Evolutionary conservation across 1,140 invertebrate species (phyloP).

Genomic region (Triops longicaudatus): DNA sequence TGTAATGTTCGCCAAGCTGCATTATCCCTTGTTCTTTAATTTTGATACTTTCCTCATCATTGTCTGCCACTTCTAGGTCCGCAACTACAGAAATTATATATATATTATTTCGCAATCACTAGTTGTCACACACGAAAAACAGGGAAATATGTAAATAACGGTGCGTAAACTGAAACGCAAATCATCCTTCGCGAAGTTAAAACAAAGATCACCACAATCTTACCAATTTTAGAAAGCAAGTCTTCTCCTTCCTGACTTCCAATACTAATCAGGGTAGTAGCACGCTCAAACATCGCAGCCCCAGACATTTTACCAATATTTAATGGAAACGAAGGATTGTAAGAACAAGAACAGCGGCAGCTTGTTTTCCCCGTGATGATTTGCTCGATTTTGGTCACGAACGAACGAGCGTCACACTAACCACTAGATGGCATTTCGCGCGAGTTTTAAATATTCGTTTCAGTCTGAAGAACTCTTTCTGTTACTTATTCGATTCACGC

Average conservation of each 20-base stretch:
- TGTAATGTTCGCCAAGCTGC: conserved; percentile 78
- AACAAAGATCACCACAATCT: not conserved
- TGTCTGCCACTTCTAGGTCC: conserved; percentile 45
- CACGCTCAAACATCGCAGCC: conserved; percentile 16
- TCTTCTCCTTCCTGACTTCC: conserved; percentile 13
- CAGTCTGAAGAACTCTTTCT: too few species aligned
- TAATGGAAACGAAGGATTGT: not conserved
- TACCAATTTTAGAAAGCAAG: not conserved
- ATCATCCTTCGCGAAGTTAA: not conserved
- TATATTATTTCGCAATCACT: not conserved
- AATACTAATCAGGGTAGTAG: not conserved
- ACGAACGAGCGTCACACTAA: too few species aligned
- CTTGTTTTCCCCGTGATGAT: too few species aligned
- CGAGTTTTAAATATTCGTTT: too few species aligned
- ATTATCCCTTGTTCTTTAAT: conserved; percentile 83
- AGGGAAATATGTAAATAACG: not conserved
- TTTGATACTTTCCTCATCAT: conserved; percentile 76
- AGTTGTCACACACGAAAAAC: not conserved
- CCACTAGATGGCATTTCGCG: too few species aligned
- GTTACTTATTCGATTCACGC: too few species aligned
- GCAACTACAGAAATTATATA: conserved; percentile 31
- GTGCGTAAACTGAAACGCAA: not conserved
- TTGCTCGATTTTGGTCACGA: too few species aligned
- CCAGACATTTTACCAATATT: not conserved
- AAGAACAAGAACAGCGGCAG: not conserved